Conservation (phyloP, 2,797 vertebrate genomes). For the Lindbergichthys nudifrons region DNA sequence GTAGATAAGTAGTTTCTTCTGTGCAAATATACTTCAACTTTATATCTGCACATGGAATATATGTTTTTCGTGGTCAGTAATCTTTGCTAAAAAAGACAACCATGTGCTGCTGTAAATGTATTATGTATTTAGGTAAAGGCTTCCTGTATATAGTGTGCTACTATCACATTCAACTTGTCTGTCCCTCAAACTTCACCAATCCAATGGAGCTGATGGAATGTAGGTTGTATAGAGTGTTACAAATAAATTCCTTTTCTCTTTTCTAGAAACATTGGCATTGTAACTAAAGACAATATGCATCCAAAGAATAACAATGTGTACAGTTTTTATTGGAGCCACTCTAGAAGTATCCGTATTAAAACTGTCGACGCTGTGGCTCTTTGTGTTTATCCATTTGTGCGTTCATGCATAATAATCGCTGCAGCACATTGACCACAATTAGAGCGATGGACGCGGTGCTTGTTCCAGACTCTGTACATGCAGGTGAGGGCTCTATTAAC, state of each 20-base stretch:
- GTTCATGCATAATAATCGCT: background rate
- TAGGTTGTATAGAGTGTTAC: background rate
- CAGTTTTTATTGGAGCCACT: background rate
- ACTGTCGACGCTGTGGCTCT: background rate
- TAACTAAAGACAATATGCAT: background rate
- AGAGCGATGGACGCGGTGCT: background rate
- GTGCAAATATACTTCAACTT: background rate
- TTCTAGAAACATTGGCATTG: background rate
- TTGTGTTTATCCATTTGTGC: conserved; percentile 5
- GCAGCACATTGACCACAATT: conserved; percentile 7
- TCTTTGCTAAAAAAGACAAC: too few species aligned
- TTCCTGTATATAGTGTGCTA: too few species aligned
- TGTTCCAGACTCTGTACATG: background rate
- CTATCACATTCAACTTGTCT: too few species aligned
- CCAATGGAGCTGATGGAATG: background rate
- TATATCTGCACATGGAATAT: background rate
- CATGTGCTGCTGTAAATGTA: background rate
- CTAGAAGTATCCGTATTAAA: conserved; percentile 1
- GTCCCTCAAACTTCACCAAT: background rate
- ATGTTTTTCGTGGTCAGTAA: too few species aligned
- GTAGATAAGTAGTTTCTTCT: background rate
- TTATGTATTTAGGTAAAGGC: background rate
- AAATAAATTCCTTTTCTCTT: background rate
- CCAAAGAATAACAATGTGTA: background rate
- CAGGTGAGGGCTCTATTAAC: conserved; percentile 30